Percentiles rank a stretch among this genome's conserved stretches.
phyloP scores from a whole-genome alignment of 2,797 vertebrate genomes.

The Hybognathus amarus region DNA sequence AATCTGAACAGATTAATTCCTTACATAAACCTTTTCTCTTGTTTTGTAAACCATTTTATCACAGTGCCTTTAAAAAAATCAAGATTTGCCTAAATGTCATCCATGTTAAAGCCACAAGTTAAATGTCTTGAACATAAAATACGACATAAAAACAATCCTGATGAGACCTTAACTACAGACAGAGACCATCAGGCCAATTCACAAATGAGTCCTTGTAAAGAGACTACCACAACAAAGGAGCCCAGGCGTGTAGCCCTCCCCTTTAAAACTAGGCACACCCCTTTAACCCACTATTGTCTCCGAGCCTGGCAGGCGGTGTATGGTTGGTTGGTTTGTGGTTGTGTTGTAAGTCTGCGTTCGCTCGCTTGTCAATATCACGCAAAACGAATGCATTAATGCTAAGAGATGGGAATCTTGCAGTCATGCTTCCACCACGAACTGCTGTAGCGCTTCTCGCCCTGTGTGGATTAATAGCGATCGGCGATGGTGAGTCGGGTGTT shows the following conservation, averaged over 20 bases:
- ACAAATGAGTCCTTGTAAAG: slow-evolving; percentile 39
- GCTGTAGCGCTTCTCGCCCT: slow-evolving; percentile 72
- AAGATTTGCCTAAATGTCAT: not conserved
- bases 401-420: slow-evolving; percentile 79
- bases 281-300: slow-evolving; percentile 71
- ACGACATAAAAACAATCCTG: slow-evolving; percentile 3
- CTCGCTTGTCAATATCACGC: slow-evolving; percentile 69
- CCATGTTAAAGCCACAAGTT: not conserved
- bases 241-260: slow-evolving; percentile 65
- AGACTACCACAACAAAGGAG: slow-evolving; percentile 60
- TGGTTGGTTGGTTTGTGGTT: slow-evolving; percentile 75
- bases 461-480: slow-evolving; percentile 67
- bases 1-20: not conserved
- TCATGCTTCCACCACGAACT: slow-evolving; percentile 74
- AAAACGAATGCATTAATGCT: slow-evolving; percentile 71
- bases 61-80: not conserved
- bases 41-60: not conserved
- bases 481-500: slow-evolving; percentile 74
- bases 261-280: slow-evolving; percentile 75
- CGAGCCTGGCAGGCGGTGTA: slow-evolving; percentile 69
- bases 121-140: not conserved
- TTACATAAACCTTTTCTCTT: not conserved
- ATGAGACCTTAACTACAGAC: slow-evolving; percentile 14
- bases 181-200: slow-evolving; percentile 29
- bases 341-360: slow-evolving; percentile 69